phyloP scores from a whole-genome alignment of 2,113 vertebrate species.

The Prochilodus magdalenae region DNA sequence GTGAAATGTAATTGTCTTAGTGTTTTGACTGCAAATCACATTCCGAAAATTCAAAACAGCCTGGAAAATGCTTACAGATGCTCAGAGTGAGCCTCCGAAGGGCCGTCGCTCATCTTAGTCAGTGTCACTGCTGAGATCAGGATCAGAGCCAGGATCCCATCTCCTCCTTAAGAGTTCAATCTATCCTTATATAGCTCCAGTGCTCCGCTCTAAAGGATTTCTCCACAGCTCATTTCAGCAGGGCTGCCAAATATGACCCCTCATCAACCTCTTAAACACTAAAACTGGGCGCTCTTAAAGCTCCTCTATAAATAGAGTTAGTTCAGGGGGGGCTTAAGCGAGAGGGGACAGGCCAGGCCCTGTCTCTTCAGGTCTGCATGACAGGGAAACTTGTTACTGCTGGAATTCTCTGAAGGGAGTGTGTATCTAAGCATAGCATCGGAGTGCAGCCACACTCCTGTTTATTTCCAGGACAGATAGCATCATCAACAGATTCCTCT shows the following conservation, averaged over 20 bases:
- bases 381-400: slow-evolving; percentile 37
- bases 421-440: slow-evolving; percentile 20
- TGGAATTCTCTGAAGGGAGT: slow-evolving; percentile 25
- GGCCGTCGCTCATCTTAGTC: not conserved
- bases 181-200: slow-evolving; percentile 25
- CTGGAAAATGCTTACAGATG: too few relatives aligned
- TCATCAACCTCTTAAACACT: slow-evolving; percentile 7
- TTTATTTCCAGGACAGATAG: not conserved
- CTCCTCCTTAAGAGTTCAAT: not conserved
- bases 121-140: not conserved
- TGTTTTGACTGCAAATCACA: not conserved
- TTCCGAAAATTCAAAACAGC: too few relatives aligned
- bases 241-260: not conserved
- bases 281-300: too few relatives aligned
- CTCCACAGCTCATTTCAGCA: not conserved
- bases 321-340: not conserved
- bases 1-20: too few relatives aligned
- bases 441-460: not conserved
- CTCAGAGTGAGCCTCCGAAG: not conserved
- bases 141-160: not conserved
- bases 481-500: not conserved
- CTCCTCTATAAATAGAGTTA: not conserved
- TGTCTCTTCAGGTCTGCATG: not conserved
- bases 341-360: not conserved
- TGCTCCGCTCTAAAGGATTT: not conserved